These are phyloP conservation scores for Acanthurus tractus DNA, from an alignment of 2,797 vertebrate genomes.

Conservation along the genomic window DNA sequence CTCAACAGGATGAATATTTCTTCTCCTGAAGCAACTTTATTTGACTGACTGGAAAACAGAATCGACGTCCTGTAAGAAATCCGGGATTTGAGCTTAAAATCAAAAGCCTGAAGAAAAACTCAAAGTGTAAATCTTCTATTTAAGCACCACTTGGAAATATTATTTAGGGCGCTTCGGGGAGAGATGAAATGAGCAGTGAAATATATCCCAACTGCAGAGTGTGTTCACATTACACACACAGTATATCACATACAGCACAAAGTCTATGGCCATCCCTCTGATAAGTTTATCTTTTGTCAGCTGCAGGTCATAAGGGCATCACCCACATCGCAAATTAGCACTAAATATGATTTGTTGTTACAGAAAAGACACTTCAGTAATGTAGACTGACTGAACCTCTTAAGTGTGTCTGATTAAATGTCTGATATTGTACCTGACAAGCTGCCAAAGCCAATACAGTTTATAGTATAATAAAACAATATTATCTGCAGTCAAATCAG, in stretches of 20 bases:
- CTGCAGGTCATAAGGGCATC: constrained; percentile 19
- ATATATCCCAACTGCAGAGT: background rate
- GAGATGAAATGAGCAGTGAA: background rate
- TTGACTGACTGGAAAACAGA: background rate
- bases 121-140: background rate
- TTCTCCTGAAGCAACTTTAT: background rate
- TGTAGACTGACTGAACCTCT: constrained; percentile 26
- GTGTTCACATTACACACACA: background rate
- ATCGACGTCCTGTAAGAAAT: background rate
- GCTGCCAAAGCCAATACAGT: background rate
- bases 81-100: background rate
- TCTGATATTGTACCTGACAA: constrained; percentile 16
- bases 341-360: constrained; percentile 50
- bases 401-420: constrained; percentile 26
- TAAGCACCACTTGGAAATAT: background rate
- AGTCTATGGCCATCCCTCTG: background rate
- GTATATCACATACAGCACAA: background rate
- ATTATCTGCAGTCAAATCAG: background rate
- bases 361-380: constrained; percentile 13
- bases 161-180: background rate
- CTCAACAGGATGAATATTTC: background rate
- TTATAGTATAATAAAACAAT: background rate
- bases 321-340: constrained; percentile 1
- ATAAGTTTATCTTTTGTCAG: constrained; percentile 22
- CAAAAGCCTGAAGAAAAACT: background rate